Evolutionary conservation across 2,888 invertebrate species (phyloP), one percentile per base, ranked within the genome.

Genomic region (Anticlea derivata): DNA sequence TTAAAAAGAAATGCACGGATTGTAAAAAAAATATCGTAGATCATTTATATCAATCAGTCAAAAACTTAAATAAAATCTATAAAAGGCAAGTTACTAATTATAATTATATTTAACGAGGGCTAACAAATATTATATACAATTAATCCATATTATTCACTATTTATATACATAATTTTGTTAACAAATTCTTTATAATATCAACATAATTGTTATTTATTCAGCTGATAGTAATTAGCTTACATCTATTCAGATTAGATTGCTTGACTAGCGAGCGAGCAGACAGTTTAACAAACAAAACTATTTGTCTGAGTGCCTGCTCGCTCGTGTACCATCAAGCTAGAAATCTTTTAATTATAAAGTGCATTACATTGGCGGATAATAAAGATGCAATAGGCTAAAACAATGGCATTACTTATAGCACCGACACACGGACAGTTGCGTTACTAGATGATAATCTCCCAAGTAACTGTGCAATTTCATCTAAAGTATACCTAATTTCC

Each of bases 41-140:
- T 78, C 77, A 79, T 80, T 73, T 73, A 82, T 80, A 84, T 76
- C 80, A 81, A 82, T 87, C 88, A 87, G 88, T 87, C 88, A 81
- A 82, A 75, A 86, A 78, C 71, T 76, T 78, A 78, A 70, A 68
- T 69, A 72, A 78, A 70, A 75, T 73, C 71, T 81, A 81, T 68
- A 67, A 80, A 56, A 83, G 86, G 87, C 87, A 87, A 86, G 86
- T 71, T 72, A 76, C 76, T 85, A 84, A 68, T 63, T 60, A 55
- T 40, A 58, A 50, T 48, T 53, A 52, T 37, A 48, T 39, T 50
- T 52, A 55, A 53, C 50, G 45, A 51, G 49, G 41, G 49, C 58
- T 64, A 61, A 70, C 64, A 61, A 52, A 72, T 24, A 10, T 55
- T 73, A 73, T 73, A 65, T 76, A 79, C 73, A 72, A 37, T 60